A percentile compares a stretch with the other conserved stretches of the same genome.
Evolutionary conservation across 2,113 vertebrate genomes (phyloP).

Genomic region (Terrapene triunguis): DNA sequence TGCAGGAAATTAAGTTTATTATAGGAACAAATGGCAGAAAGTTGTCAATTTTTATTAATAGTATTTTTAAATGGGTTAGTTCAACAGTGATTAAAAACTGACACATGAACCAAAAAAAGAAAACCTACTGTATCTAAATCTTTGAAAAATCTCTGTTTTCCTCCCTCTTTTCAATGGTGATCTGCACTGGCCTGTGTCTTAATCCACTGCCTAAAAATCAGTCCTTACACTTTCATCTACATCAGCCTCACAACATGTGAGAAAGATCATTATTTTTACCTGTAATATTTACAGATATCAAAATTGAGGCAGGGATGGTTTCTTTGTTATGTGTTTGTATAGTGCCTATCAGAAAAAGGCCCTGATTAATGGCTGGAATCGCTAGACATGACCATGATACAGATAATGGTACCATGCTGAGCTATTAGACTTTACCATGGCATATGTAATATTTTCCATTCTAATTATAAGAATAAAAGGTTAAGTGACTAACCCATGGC

Average conservation of each 20-base stretch:
- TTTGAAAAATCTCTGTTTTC: not conserved
- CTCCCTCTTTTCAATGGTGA: not conserved
- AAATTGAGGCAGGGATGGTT: rapidly evolving
- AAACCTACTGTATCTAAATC: not conserved
- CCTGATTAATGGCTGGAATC: not conserved
- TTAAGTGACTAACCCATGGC: not conserved
- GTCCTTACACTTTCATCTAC: not conserved
- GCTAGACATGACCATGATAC: not conserved
- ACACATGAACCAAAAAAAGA: not conserved
- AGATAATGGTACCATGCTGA: not conserved
- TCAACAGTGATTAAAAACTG: not conserved
- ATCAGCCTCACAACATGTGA: not conserved
- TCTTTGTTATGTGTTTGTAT: not conserved
- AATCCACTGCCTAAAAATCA: not conserved
- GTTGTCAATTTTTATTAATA: not conserved
- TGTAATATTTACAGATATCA: not conserved
- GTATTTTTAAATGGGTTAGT: not conserved
- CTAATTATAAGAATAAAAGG: not conserved
- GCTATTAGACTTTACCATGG: not conserved
- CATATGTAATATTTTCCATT: not conserved
- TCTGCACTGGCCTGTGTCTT: not conserved
- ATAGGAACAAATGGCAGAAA: not conserved
- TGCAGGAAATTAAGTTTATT: not conserved
- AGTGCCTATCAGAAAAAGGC: not conserved
- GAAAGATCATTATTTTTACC: not conserved